Base-by-base conservation (phyloP, 2,888 invertebrate genomes). In the Orchesellides sinensis region DNA sequence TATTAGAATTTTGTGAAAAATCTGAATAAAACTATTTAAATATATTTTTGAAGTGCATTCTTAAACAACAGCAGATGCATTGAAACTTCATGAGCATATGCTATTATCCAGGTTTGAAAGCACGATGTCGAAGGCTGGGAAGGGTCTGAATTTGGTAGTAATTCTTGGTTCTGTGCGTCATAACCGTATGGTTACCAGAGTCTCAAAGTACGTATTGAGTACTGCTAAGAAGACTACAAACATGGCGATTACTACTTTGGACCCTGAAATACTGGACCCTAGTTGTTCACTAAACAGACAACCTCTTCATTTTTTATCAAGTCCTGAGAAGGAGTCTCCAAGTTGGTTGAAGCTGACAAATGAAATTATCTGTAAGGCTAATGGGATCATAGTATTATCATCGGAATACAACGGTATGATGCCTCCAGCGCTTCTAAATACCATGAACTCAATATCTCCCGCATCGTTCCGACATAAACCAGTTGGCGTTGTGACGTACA, bases 391-490 rank as follows among this genome's bases (percentile, higher is more conserved):
- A 4, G 86, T 91, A 14, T 88, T 91, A 12, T 89, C 90, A 1
- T 88, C 89, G 21, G 90, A 90, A 63, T 90, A 90, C 80, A 91
- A 91, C 84, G 89, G 90, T 86, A 88, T 88, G 45, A 89, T 90
- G 40, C 90, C 91, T 0, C 90, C 91, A 10, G 91, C 90, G 0
- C 89, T 91, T 3, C 83, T 89, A 56, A 90, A 90, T 84, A 85
- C 90, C 85, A 69, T 91, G 84, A 89, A 90, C 84, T 89, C 91
- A 83, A 91, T 91, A 73, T 89, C 90, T 0, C 88, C 89, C 0
- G 88, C 89, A 10, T 85, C 89, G 29, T 91, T 88, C 81, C 84
- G 88, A 3, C 90, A 89, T 83, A 89, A 88, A 78, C 89, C 90
- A 4, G 88, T 87, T 45, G 89, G 88, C 14, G 88, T 89, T 61